phyloP scores from a whole-genome alignment of 2,797 vertebrate species.

The Clarias pachynema region DNA sequence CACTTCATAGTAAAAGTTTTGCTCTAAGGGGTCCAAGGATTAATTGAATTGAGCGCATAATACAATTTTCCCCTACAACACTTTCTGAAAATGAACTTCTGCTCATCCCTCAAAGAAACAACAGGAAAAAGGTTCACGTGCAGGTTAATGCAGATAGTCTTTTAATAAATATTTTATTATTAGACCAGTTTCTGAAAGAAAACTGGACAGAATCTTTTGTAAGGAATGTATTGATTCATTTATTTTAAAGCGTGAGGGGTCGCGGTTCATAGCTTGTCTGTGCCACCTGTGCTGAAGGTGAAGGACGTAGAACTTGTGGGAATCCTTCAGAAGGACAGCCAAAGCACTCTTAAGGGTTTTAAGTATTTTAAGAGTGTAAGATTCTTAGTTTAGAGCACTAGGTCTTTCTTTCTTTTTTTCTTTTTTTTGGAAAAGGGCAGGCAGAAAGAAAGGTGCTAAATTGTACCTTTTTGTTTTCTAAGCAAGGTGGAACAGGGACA shows the following conservation, averaged over 20 bases:
- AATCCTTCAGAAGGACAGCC: background rate
- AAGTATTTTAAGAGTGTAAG: background rate
- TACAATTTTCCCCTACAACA: background rate
- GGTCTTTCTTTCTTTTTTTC: too few species aligned
- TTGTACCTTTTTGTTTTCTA: background rate
- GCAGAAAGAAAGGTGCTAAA: too few species aligned
- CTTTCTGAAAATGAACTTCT: background rate
- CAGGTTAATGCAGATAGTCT: background rate
- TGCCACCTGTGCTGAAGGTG: background rate
- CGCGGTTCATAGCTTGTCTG: background rate
- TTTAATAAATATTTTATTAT: background rate
- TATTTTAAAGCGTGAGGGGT: background rate
- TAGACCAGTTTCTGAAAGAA: background rate
- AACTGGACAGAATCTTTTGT: background rate
- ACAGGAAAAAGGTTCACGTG: background rate
- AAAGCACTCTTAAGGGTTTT: background rate
- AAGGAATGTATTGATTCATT: background rate
- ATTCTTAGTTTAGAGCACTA: background rate
- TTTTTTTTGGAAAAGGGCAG: background rate
- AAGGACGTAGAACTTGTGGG: background rate
- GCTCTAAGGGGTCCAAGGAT: background rate
- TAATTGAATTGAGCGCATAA: background rate
- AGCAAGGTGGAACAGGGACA: background rate
- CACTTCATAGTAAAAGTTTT: background rate
- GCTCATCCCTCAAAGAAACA: too few species aligned